Percentiles rank a stretch among this genome's conserved stretches.
phyloP scores from a whole-genome alignment of 1,140 invertebrate genomes.

The Matsumurasca onukii region DNA sequence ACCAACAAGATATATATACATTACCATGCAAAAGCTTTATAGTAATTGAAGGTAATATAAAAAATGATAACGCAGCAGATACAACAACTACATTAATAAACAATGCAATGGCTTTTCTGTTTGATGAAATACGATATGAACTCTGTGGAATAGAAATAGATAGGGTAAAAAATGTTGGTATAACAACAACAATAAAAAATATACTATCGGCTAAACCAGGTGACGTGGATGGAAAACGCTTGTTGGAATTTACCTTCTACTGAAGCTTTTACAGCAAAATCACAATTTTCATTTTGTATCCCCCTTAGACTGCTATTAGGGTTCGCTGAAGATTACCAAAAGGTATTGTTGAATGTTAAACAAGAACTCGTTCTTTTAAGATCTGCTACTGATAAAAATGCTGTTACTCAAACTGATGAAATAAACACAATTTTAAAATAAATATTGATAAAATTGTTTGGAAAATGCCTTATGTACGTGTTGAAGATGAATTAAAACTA shows the following conservation, averaged over 20 bases:
- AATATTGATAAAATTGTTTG: conserved; percentile 40
- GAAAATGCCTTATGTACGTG: conserved; percentile 41
- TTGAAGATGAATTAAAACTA: conserved; percentile 36
- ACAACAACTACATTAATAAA: not conserved
- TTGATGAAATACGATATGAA: not conserved
- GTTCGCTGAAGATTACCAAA: conserved; percentile 52
- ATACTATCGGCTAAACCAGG: conserved; percentile 40
- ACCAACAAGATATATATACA: conserved; percentile 13
- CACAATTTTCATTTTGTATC: conserved; percentile 46
- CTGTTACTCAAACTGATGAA: not conserved
- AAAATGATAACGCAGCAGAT: not conserved
- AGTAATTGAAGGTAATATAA: not conserved
- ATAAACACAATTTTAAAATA: too few relatives aligned
- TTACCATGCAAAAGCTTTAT: not conserved
- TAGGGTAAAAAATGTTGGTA: conserved; percentile 2
- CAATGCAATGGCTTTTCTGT: not conserved
- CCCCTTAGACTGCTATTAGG: conserved; percentile 48
- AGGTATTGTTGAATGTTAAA: conserved; percentile 50
- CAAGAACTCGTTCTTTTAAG: conserved; percentile 50
- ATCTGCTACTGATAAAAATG: conserved; percentile 43
- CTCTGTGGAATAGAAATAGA: conserved; percentile 2
- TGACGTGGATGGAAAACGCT: conserved; percentile 42
- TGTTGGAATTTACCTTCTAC: conserved; percentile 38
- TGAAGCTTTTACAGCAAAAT: not conserved
- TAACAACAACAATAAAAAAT: conserved; percentile 17